Percentiles rank a stretch among this genome's conserved stretches.
Evolutionary conservation across 2,888 invertebrate species (phyloP).

Genomic region (Melinaea marsaeus): DNA sequence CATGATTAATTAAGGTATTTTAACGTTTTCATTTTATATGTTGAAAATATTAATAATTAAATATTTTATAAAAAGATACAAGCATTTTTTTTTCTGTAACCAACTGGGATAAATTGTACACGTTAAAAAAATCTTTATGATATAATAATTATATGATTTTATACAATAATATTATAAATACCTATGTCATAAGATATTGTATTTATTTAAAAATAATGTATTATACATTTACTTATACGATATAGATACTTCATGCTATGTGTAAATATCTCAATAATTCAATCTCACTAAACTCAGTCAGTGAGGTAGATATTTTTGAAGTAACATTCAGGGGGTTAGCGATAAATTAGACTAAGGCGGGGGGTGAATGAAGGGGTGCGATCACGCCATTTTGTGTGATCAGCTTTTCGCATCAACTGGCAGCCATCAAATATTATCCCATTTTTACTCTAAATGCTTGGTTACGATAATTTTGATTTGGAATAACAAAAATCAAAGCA

Average conservation of each 20-base stretch:
- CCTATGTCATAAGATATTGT: no score
- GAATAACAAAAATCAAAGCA: background rate
- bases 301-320: slow-evolving; percentile 2
- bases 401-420: slow-evolving; percentile 23
- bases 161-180: no score
- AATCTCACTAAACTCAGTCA: slow-evolving; percentile 6
- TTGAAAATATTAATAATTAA: no score
- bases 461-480: slow-evolving; percentile 6
- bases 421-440: slow-evolving; percentile 16
- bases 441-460: slow-evolving; percentile 9
- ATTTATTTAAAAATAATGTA: no score
- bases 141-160: no score
- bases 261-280: background rate
- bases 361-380: slow-evolving; percentile 16
- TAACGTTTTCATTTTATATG: no score
- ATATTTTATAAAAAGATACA: no score
- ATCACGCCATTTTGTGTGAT: slow-evolving; percentile 23
- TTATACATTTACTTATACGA: no score
- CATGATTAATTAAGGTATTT: no score
- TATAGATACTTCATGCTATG: background rate
- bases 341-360: slow-evolving; percentile 7
- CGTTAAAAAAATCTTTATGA: no score
- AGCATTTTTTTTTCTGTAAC: no score
- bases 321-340: slow-evolving; percentile 4
- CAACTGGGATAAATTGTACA: no score